phyloP scores from a whole-genome alignment of 2,113 vertebrate genomes.

The Pseudonaja textilis region DNA sequence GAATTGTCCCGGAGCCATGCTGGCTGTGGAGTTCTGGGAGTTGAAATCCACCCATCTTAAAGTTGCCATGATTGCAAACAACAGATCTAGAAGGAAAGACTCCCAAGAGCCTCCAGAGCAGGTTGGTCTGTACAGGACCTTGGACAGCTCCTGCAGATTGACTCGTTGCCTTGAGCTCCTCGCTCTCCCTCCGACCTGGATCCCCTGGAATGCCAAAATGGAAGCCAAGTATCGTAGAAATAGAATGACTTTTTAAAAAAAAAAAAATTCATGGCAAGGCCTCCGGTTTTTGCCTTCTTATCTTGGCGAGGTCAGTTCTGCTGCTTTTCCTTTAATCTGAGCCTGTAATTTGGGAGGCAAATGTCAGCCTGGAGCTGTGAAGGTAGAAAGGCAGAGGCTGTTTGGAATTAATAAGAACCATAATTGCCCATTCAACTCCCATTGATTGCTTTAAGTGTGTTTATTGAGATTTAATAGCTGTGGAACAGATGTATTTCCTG shows the following conservation, averaged over 20 bases:
- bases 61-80: not conserved
- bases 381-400: not conserved
- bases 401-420: conserved; percentile 16
- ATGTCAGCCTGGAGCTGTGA: not conserved
- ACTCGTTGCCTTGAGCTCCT: not conserved
- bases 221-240: not conserved
- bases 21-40: not conserved
- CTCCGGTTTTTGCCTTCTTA: not conserved
- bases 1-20: not conserved
- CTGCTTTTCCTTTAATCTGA: not conserved
- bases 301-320: not conserved
- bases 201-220: not conserved
- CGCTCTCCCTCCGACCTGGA: not conserved
- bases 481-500: not conserved
- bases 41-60: not conserved
- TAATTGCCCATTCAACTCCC: conserved; percentile 23
- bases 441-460: conserved; percentile 20
- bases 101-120: not conserved
- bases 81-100: not conserved
- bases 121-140: not conserved
- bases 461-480: conserved; percentile 16
- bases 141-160: not conserved
- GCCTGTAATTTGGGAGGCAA: not conserved
- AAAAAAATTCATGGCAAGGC: not conserved
- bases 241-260: not conserved